Evolutionary conservation across 2,888 invertebrate genomes (phyloP).

Genomic region (Hipparchia sbordonii): DNA sequence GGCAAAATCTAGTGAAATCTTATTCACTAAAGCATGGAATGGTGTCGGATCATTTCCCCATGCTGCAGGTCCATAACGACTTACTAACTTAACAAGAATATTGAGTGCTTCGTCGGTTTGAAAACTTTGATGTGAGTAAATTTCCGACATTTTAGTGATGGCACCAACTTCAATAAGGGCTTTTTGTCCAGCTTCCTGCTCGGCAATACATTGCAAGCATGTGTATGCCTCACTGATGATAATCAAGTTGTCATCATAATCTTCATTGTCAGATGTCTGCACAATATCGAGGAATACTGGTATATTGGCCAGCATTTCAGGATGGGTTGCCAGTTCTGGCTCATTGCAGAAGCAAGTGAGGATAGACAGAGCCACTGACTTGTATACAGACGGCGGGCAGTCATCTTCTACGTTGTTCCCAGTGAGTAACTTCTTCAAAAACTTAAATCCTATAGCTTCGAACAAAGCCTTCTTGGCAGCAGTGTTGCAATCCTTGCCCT

Average conservation of each 20-base stretch:
- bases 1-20: conserved; percentile 93
- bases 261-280: conserved; percentile 91
- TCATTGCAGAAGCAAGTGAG: conserved; percentile 93
- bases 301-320: conserved; percentile 92
- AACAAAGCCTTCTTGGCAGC: conserved; percentile 91
- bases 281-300: conserved; percentile 93
- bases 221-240: conserved; percentile 93
- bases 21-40: conserved; percentile 91
- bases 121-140: conserved; percentile 93
- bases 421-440: conserved; percentile 90
- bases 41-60: conserved; percentile 91
- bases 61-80: conserved; percentile 86
- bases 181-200: conserved; percentile 89
- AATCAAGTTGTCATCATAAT: conserved; percentile 93
- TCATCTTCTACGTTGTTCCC: conserved; percentile 91
- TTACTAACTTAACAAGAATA: conserved; percentile 89
- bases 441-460: conserved; percentile 94
- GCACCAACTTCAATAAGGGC: conserved; percentile 90
- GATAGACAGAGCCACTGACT: conserved; percentile 94
- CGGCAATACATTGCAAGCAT: conserved; percentile 91
- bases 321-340: conserved; percentile 89
- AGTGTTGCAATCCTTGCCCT: conserved; percentile 90
- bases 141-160: conserved; percentile 91
- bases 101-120: conserved; percentile 94
- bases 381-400: conserved; percentile 94